Base-by-base conservation (phyloP, 2,797 vertebrate genomes). In the Notolabrus celidotus region DNA sequence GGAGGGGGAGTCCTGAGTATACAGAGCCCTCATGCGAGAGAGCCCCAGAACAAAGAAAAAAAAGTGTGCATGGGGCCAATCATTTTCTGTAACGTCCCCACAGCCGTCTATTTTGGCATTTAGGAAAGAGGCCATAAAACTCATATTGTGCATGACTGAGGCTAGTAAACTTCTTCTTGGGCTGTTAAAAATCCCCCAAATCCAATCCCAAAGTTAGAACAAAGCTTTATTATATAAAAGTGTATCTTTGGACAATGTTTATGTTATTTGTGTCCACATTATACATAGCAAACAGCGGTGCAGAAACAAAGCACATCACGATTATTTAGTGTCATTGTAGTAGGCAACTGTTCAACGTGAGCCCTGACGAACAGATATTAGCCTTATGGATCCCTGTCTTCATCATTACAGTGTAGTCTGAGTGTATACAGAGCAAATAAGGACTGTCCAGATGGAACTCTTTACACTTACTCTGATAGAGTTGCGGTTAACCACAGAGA, bases 391-490 rank as follows among this genome's bases (percentile, higher is more conserved):
- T 41, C 46, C 45, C 51, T 60, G 77, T 63, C 55, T 68, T 31
- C 34, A 71, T 79, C 55, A 67, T 16, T 38, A 53, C 53, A 49
- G 47, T 36, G 38, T 20, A 66, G 23, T 20, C 14, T 41, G 75
- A 58, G 47, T 62, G 33, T 41, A 27, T 57, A 52, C 49, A 16
- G 50, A 61, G 46, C 36, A 75, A 27, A 68, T 36, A 14, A 57
- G 60, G 60, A 67, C 43, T 42, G 27, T 45, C 62, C 54, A 61
- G 66, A 50, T 53, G n/a, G 12, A 69, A 29, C 71, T n/a, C 62
- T 50, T 73, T 45, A 75, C 52, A 19, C 64, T 58, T 59, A 60
- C 67, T 53, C 50, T 49, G 58, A 72, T 63, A 75, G 36, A 79
- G 50, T 29, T 31, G 29, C 29, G 31, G 4, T 31, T 31, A 31